Evolutionary conservation across 2,888 invertebrate species (phyloP), one percentile per base, ranked within the genome.

Genomic region (Ganaspis brasiliensis): DNA sequence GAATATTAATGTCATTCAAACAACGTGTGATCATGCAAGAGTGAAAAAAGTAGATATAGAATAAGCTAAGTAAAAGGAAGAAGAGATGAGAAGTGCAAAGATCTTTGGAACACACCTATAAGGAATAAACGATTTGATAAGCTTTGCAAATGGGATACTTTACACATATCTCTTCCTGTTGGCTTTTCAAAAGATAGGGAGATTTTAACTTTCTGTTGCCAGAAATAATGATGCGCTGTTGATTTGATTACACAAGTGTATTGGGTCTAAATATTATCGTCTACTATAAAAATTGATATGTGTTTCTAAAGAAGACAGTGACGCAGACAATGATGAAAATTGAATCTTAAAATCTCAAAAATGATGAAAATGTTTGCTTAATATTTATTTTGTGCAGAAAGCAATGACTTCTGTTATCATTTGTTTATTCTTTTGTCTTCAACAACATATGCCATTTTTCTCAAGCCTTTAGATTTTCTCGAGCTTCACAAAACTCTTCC

Each of bases 1-100:
- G 52, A 45, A 26, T 21, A 40, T 26, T 77, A 52, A 70, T 74
- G 81, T 81, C 78, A 79, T 74, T 14, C 52, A 76, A 52, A 76
- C 16, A 24, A 52, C 55, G 52, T 56, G 72, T 61, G 52, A 52
- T 26, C 59, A 12, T 45, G 35, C 35, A 31, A 52, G 31, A 72
- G 59, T 71, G 71, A 63, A 72, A 61, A 37, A 61, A 21, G 19
- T 61, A 37, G 19, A 37, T 35, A 37, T 16, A 40, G 59, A 76
- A 63, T 31, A 26, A 19, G 21, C 12, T 49, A 45, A 57, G 24
- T 49, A 40, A 45, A 16, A 63, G 67, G 19, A 67, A 55, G 16
- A 57, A 56, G 37, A 31, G 72, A 55, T 24, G 45, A 24, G 67
- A 52, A 59, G 59, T 31, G 26, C 59, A 59, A 59, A 59, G 59